phyloP scores from a whole-genome alignment of 1,140 invertebrate species.

The Subanguina moxae region DNA sequence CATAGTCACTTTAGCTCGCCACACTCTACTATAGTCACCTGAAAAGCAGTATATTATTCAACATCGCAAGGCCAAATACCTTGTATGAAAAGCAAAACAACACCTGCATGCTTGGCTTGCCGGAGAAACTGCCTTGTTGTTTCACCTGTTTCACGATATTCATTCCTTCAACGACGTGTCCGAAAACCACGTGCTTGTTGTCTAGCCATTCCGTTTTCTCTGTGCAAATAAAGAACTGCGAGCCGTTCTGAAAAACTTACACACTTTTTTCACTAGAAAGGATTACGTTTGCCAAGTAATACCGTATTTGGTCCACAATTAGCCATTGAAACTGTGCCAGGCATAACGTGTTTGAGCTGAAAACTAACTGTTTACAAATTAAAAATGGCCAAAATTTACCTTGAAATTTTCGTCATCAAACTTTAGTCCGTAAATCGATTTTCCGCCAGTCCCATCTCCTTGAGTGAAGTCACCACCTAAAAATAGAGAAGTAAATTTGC shows the following conservation, averaged over 20 bases:
- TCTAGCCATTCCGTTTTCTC: constrained; percentile 68
- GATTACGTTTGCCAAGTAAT: constrained; percentile 75
- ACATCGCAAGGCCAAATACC: background rate
- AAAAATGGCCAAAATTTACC: constrained; percentile 72
- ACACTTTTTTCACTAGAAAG: too few species aligned
- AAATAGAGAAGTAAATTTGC: constrained; percentile 62
- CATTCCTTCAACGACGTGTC: constrained; percentile 86
- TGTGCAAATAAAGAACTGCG: constrained; percentile 89
- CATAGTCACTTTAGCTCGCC: constrained; percentile 15
- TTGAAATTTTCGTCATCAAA: constrained; percentile 85
- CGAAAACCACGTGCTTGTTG: constrained; percentile 83
- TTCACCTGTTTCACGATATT: constrained; percentile 79
- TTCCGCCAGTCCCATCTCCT: constrained; percentile 67
- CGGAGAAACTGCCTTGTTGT: constrained; percentile 74
- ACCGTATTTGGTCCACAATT: constrained; percentile 83
- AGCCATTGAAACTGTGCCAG: constrained; percentile 83
- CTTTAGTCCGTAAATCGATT: constrained; percentile 85
- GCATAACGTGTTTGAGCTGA: constrained; percentile 80
- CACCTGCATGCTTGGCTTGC: constrained; percentile 60
- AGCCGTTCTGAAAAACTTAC: constrained; percentile 69
- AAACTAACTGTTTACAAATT: constrained; percentile 67
- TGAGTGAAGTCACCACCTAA: constrained; percentile 62
- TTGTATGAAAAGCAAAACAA: background rate
- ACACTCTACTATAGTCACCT: constrained; percentile 19
- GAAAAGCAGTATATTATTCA: background rate